A percentile compares a stretch with the other conserved stretches of the same genome.
phyloP scores from a whole-genome alignment of 2,888 invertebrate species.

The Diarsia brunnea region DNA sequence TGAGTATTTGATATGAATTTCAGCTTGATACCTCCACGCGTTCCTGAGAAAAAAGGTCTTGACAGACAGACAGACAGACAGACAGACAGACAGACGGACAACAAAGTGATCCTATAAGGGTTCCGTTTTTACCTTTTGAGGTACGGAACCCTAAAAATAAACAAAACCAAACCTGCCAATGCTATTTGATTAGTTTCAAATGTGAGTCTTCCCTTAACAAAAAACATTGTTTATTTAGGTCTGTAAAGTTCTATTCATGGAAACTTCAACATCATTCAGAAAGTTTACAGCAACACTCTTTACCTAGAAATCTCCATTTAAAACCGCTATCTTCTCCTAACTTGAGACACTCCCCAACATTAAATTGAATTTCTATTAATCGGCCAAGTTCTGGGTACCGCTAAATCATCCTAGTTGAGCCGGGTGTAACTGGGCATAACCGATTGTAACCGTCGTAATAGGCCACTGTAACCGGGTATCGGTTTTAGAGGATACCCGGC shows the following conservation, averaged over 20 bases:
- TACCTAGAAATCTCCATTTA: no score
- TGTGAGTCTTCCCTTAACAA: no score
- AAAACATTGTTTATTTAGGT: neutral
- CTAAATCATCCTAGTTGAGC: constrained; percentile 73
- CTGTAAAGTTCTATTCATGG: neutral
- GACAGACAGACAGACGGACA: no score
- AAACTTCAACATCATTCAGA: neutral
- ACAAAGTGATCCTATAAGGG: no score
- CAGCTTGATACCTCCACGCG: no score
- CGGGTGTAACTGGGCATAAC: constrained; percentile 69
- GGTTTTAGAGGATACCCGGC: constrained; percentile 61
- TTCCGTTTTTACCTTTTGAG: no score
- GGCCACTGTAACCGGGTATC: constrained; percentile 59
- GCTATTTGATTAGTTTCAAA: neutral
- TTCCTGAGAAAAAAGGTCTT: no score
- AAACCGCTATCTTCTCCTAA: constrained; percentile 23
- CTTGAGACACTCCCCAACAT: constrained; percentile 30
- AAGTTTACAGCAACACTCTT: neutral
- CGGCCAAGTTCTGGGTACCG: constrained; percentile 71
- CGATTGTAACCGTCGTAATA: constrained; percentile 64
- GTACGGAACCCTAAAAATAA: no score
- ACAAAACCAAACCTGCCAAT: no score
- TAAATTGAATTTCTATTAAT: constrained; percentile 77
- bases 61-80: no score
- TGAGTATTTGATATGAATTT: no score